phyloP scores from a whole-genome alignment of 2,888 invertebrate species.

The Busseola fusca region DNA sequence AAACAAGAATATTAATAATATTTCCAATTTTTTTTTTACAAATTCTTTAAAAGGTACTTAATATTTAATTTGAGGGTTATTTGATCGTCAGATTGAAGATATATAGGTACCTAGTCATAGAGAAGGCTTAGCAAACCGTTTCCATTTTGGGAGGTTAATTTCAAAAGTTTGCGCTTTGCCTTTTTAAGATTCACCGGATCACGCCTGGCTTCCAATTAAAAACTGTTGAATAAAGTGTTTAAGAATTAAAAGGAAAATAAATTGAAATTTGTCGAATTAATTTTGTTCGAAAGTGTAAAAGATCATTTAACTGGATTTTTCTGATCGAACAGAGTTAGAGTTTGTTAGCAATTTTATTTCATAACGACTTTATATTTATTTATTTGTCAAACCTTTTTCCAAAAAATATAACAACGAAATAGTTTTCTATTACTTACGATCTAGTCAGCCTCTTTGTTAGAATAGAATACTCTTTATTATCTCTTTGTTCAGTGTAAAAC shows the following conservation, averaged over 20 bases:
- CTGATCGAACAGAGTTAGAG: not conserved
- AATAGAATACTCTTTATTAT: too few species aligned
- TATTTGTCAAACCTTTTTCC: not conserved
- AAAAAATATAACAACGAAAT: not conserved
- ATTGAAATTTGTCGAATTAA: not conserved
- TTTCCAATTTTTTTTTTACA: conserved; percentile 38
- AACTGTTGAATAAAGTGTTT: conserved; percentile 13
- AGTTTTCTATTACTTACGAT: too few species aligned
- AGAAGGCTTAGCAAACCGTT: conserved; percentile 36
- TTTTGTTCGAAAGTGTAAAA: conserved; percentile 12
- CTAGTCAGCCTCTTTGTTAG: not conserved
- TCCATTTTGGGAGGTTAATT: conserved; percentile 38
- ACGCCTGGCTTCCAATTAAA: conserved; percentile 32
- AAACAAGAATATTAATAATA: conserved; percentile 40
- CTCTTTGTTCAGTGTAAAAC: not conserved
- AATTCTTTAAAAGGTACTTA: conserved; percentile 40
- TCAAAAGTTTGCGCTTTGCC: conserved; percentile 44
- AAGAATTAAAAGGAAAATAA: conserved; percentile 29
- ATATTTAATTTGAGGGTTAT: conserved; percentile 43
- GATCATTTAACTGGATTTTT: not conserved
- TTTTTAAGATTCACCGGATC: conserved; percentile 44
- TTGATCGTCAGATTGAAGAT: conserved; percentile 29
- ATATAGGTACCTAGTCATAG: conserved; percentile 20
- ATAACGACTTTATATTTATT: not conserved
- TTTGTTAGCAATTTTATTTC: not conserved